Percentiles rank a stretch among this genome's conserved stretches.
Conservation (phyloP, 1,140 invertebrate species). For the Zophobas atratus region DNA sequence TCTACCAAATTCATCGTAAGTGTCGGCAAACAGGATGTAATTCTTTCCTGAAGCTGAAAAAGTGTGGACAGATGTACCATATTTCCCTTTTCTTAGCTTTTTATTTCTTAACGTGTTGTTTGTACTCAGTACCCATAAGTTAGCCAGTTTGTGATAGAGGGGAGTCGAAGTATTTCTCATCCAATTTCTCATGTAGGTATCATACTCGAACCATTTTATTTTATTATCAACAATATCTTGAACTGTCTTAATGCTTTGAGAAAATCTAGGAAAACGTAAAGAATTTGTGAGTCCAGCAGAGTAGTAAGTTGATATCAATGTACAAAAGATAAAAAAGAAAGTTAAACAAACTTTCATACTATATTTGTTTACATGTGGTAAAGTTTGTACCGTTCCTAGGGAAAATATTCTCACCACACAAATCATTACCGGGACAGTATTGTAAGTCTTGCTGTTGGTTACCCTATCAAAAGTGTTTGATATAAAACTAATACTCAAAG, state of each 20-base stretch:
- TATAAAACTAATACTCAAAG: background rate
- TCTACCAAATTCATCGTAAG: background rate
- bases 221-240: conserved; percentile 2
- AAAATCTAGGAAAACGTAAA: conserved; percentile 1
- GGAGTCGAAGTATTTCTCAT: background rate
- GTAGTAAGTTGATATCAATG: background rate
- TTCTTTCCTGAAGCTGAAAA: background rate
- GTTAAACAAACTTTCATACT: background rate
- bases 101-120: background rate
- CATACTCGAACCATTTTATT: conserved; percentile 3
- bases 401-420: background rate
- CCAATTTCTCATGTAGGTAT: background rate
- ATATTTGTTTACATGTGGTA: background rate
- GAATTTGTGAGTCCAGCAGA: conserved; percentile 2
- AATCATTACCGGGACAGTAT: background rate
- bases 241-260: background rate
- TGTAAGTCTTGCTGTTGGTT: no score
- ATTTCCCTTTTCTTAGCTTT: background rate
- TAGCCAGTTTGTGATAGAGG: background rate
- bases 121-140: background rate
- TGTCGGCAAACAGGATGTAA: background rate
- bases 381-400: background rate
- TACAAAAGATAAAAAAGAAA: background rate
- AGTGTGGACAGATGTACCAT: background rate
- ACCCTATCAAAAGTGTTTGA: background rate